Conservation (phyloP, 2,888 invertebrate species). For the Thera britannica region DNA sequence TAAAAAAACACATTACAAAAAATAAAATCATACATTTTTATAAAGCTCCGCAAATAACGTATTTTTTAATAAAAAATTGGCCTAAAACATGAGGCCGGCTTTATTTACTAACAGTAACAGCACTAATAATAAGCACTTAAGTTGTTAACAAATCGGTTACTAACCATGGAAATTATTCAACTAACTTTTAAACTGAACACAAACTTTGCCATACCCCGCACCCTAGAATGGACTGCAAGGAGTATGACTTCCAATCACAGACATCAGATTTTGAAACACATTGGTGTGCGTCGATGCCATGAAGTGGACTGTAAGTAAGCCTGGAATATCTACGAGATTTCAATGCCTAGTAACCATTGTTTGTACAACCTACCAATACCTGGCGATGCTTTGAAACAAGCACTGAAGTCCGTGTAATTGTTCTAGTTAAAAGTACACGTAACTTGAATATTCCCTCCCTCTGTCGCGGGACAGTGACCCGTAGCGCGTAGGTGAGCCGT, state of each 20-base stretch:
- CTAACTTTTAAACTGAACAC: too few relatives aligned
- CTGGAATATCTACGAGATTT: background rate
- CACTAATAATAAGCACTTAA: constrained; percentile 31
- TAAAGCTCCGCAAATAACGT: constrained; percentile 45
- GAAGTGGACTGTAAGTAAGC: background rate
- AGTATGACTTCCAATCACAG: background rate
- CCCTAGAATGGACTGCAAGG: too few relatives aligned
- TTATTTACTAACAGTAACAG: constrained; percentile 23
- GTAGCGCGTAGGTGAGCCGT: constrained; percentile 33
- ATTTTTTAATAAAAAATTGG: constrained; percentile 28
- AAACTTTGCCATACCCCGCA: too few relatives aligned
- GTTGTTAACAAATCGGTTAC: constrained; percentile 1
- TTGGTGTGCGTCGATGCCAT: background rate
- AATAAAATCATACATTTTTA: constrained; percentile 53
- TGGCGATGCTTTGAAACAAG: background rate
- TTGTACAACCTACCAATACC: background rate
- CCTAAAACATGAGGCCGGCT: constrained; percentile 25
- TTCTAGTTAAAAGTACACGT: constrained; percentile 51
- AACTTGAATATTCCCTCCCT: constrained; percentile 53
- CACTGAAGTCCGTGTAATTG: constrained; percentile 26
- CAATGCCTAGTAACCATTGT: constrained; percentile 8
- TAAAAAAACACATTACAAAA: constrained; percentile 57
- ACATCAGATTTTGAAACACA: background rate
- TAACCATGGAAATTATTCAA: background rate
- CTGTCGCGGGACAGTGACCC: constrained; percentile 40